Evolutionary conservation across 2,113 vertebrate genomes (phyloP), one percentile per base, ranked within the genome.

Genomic region (Chaetodon trifascialis): DNA sequence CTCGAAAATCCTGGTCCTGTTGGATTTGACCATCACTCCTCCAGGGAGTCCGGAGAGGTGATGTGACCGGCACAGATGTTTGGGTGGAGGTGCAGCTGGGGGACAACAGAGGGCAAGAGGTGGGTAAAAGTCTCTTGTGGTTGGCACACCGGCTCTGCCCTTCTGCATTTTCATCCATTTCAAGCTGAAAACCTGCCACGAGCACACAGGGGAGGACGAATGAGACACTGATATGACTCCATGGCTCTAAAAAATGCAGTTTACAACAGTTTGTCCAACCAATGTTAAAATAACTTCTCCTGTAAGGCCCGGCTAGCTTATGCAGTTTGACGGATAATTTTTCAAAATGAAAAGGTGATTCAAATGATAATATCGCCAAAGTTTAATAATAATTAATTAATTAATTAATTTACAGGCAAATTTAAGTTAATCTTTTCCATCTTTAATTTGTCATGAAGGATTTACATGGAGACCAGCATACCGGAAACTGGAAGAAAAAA

Each of bases 161-260:
- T 42, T 86, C 80, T 21, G 79, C 60, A 63, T 51, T 81, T 42
- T 86, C 75, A 30, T 51, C 80, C 56, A 73, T 55, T 11, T 76
- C 14, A 56, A 83, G 54, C 8, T 4, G 59, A 44, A 83, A 63
- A 68, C 66, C 85, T 88, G 63, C 36, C 55, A 79, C 21, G 70
- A 1, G 16, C 19, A 87, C 12, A 76, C 19, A 67, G 8, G 42
- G 11, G 16, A 71, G 23, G 10, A 56, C 11, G 0, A 49, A 40
- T 17, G 3, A 70, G 1, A 40, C 21, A 55, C 6, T 17, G 5
- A 11, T 40, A 7, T 40, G 7, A 44, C 42, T 44, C 7, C 30
- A 30, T 30, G 1, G 30, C 30, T 30, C 30, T 30, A 30, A 30
- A 30, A 30, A 30, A 30, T 30, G 30, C 30, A 30, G 30, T 30